Base-by-base conservation (phyloP, 2,888 invertebrate species). In the Zaprionus obscuricornis region DNA sequence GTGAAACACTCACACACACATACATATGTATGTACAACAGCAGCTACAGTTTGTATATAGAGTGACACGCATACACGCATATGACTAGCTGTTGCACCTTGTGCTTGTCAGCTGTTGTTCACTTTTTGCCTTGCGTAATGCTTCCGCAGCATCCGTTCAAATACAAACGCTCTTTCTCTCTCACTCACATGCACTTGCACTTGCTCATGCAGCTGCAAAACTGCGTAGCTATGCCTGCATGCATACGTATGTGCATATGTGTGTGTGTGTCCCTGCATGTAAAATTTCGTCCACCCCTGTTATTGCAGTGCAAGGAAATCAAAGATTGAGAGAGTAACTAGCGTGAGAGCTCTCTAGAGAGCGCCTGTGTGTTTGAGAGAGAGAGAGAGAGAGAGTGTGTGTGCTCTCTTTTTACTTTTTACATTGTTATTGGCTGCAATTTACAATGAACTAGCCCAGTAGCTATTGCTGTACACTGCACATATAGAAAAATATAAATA, bases 101-200 rank as follows among this genome's bases (percentile, higher is more conserved):
- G 70, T 58, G 70, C 47, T 26, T 74, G 60, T 71, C 71, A 71
- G 71, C 71, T 71, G 71, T 71, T 71, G 43, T 60, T 59, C 64
- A 33, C 29, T n/a, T 27, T 68, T 64, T 54, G 64, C 65, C 70
- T 71, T 71, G 71, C 71, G 74, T 71, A 74, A 74, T 70, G 59
- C 52, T 69, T 74, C 69, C 70, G 65, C 74, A 74, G 71, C 71
- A 74, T 64, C 74, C 64, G 65, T 59, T 14, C 65, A 47, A 50
- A 58, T 31, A 45, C 20, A 33, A n/a, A 45, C 29, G 22, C 7
- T 6, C 22, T 6, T 22, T 22, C 22, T 22, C 7, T 4, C 7
- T 22, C 7, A 22, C 7, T 18, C 33, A 34, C 36, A 36, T 14
- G 6, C 36, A 20, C 33, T 14, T n/a, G 16, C 20, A 36, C 49